These are phyloP conservation scores for Disparrhopalites patrizii DNA, from an alignment of 2,888 invertebrate species.

Conservation along the genomic window DNA sequence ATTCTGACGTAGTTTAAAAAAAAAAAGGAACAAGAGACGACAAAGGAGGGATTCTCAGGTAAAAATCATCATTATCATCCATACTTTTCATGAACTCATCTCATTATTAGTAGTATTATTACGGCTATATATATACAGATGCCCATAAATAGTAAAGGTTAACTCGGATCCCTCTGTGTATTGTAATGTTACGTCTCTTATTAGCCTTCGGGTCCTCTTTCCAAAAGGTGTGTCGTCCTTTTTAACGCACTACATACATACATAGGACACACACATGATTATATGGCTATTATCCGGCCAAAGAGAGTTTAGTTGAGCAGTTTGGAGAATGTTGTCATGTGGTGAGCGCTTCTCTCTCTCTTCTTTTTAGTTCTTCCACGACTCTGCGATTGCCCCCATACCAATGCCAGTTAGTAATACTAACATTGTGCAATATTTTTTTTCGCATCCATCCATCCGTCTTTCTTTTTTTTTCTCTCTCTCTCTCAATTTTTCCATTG, in stretches of 20 bases:
- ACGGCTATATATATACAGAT: too few relatives aligned
- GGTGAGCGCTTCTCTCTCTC: neutral
- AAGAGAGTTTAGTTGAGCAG: neutral
- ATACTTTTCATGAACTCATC: neutral
- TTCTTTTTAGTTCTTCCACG: neutral
- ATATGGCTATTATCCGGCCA: slow-evolving; percentile 5
- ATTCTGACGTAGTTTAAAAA: too few relatives aligned
- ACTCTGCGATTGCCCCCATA: too few relatives aligned
- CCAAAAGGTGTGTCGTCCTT: slow-evolving; percentile 6
- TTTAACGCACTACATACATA: too few relatives aligned
- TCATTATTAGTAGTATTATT: neutral
- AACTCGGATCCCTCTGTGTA: too few relatives aligned
- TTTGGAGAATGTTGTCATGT: slow-evolving; percentile 2
- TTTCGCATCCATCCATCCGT: neutral
- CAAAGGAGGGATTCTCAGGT: too few relatives aligned
- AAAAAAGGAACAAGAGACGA: too few relatives aligned
- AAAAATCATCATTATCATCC: too few relatives aligned
- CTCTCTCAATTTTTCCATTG: neutral
- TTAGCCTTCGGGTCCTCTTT: neutral
- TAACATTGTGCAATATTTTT: too few relatives aligned
- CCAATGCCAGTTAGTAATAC: too few relatives aligned
- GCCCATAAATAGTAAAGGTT: slow-evolving; percentile 5
- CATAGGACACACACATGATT: too few relatives aligned
- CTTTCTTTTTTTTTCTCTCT: neutral
- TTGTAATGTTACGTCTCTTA: neutral